phyloP scores from a whole-genome alignment of 2,888 invertebrate species.

The Apotomis betuletana region DNA sequence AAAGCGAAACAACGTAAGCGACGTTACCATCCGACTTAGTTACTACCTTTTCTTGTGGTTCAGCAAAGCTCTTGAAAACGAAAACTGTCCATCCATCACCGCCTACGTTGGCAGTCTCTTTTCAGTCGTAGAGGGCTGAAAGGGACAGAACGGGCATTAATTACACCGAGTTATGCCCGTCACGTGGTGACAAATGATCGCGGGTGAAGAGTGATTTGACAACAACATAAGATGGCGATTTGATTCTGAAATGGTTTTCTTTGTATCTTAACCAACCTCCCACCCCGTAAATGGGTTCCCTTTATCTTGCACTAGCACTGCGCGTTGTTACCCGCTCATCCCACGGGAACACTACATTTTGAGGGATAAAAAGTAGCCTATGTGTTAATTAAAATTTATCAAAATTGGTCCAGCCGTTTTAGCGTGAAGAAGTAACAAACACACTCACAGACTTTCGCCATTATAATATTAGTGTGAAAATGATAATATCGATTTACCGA shows the following conservation, averaged over 20 bases:
- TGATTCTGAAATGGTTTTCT: not conserved
- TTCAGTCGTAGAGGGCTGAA: not conserved
- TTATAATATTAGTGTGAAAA: too few species aligned
- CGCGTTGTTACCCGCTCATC: too few species aligned
- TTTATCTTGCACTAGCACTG: too few species aligned
- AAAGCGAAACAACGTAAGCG: not conserved
- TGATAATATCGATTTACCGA: too few species aligned
- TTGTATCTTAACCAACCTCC: too few species aligned
- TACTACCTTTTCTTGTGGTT: not conserved
- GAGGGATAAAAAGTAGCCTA: too few species aligned
- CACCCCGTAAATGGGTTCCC: too few species aligned
- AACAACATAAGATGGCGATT: not conserved
- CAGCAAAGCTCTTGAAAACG: not conserved
- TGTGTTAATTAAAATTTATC: too few species aligned
- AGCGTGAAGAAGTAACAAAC: too few species aligned
- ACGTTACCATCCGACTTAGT: not conserved
- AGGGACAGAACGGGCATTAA: conserved; percentile 48
- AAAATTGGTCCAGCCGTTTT: too few species aligned
- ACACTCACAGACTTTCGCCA: too few species aligned
- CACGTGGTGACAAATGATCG: conserved; percentile 59
- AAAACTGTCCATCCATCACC: conserved; percentile 30
- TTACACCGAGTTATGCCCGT: conserved; percentile 50
- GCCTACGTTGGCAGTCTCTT: conserved; percentile 18
- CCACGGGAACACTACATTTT: too few species aligned
- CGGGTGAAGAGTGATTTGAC: conserved; percentile 51